Base-by-base conservation (phyloP, 2,113 vertebrate genomes). In the Emydura subglobosa region DNA sequence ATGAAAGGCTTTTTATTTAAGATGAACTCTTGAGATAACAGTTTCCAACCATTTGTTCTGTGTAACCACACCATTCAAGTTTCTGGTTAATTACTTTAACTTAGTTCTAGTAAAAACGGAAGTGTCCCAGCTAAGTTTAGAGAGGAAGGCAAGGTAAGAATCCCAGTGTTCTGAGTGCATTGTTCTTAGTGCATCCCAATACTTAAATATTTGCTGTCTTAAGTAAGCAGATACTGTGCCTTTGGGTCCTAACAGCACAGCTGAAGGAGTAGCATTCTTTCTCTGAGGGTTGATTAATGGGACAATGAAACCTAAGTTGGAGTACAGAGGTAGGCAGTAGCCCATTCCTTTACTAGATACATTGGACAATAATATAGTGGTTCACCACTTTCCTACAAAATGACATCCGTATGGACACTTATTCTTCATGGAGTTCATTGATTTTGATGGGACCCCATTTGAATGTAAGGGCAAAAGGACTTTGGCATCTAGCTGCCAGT, bases 1-100 rank as follows among this genome's bases (percentile, higher is more conserved):
- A 84, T 80, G 44, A 47, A n/a, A 50, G 59, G 1, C 25, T 29
- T 47, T 27, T 76, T 6, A 53, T 47, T 13, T 27, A 47, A 27
- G 39, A 8, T 44, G 22, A 78, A 13, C 11, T 1, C 39, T 31
- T 5, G 72, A 47, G 79, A 79, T 68, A 72, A 59, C 49, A 68
- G 7, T 51, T 19, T 9, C 5, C 31, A 2, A 72, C 25, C 6
- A 3, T 25, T 6, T 10, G 2, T 3, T 65, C 31, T 5, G 9
- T 12, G 34, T n/a, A 54, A 34, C 50, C 39, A 47, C 49, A 59
- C 44, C 34, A 10, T 10, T 79, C n/a, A 25, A 7, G 10, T 47
- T 12, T 49, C 42, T 55, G 11, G 5, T 25, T 4, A 6, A 79
- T 21, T 50, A 82, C 50, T 10, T 49, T 19, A 88, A 42, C 17